Evolutionary conservation across 1,140 invertebrate species (phyloP), one percentile per base, ranked within the genome.

Genomic region (Leptinotarsa texana): DNA sequence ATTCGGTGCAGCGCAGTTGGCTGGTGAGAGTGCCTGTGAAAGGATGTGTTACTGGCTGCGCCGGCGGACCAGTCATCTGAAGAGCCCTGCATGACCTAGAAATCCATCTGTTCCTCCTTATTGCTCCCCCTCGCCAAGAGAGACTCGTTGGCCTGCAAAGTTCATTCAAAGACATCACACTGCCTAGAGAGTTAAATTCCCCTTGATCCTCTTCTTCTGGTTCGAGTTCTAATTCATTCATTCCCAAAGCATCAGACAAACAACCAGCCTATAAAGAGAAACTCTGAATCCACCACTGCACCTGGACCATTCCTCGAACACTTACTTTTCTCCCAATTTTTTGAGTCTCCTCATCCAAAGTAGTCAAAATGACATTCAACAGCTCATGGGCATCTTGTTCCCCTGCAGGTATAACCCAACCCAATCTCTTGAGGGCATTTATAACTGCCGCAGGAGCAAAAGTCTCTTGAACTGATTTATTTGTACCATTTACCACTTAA

Each of bases 381-480:
- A 97, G 84, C 85, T 98, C 96, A 85, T 97, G 95, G 21, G 95
- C 94, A 88, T 98, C 96, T 87, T 97, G 95, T 86, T 98, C 94
- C 77, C 95, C 95, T 76, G 92, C 90, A 0, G 93, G 91, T 71
- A 97, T 95, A 65, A 94, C 91, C 95, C 95, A 97, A 15, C 93
- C 90, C 11, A 93, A 86, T 2, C 90, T 86, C 74, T 91, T 88
- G 0, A 98, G 83, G 0, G 93, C 92, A 75, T 91, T 90, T 74
- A 97, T 89, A 4, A 96, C 90, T 48, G 92, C 92, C 13, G 90
- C 88, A 0, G 95, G 95, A 11, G 91, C 91, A 78, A 80, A 84
- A 51, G 82, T 83, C 68, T 84, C 84, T 78, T 84, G 80, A 1
- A 92, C 85, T 33, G 91, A 90, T n/a, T 91, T 90, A 75, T 92